Percentiles rank a stretch among this genome's conserved stretches.
These are phyloP conservation scores for Phymatocera aterrima DNA, from an alignment of 2,888 invertebrate genomes.

Conservation along the genomic window DNA sequence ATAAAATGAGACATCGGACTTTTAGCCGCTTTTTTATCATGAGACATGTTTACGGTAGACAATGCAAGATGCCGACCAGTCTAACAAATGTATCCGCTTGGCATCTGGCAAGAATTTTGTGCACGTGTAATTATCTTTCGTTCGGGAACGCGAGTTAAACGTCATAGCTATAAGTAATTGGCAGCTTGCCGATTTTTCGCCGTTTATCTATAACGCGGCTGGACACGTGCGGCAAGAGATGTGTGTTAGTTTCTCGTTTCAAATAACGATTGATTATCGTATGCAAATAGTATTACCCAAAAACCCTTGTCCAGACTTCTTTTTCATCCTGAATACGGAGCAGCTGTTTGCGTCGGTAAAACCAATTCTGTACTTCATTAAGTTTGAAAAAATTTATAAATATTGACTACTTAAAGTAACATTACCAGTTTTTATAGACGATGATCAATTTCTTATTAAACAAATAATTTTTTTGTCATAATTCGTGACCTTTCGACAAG, in stretches of 20 bases:
- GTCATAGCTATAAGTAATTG: slow-evolving; percentile 13
- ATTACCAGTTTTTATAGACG: too few relatives aligned
- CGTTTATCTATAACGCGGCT: background rate
- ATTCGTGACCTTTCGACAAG: background rate
- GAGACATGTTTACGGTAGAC: background rate
- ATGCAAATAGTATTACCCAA: background rate
- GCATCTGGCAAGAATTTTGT: background rate
- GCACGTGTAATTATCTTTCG: background rate
- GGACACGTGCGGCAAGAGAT: background rate
- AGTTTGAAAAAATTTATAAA: background rate
- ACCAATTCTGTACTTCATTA: background rate
- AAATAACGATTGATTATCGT: background rate
- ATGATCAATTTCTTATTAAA: background rate
- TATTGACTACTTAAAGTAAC: too few relatives aligned
- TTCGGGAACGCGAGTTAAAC: background rate
- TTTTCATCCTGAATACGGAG: too few relatives aligned
- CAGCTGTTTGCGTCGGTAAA: too few relatives aligned
- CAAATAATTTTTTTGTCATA: background rate
- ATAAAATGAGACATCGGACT: background rate
- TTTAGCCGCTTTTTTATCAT: background rate
- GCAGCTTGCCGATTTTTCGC: background rate
- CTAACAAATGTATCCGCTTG: background rate
- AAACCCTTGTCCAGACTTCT: background rate
- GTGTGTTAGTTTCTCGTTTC: background rate
- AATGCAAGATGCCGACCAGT: background rate